Conservation (phyloP, 2,888 invertebrate species). For the Stratiomys singularior region DNA sequence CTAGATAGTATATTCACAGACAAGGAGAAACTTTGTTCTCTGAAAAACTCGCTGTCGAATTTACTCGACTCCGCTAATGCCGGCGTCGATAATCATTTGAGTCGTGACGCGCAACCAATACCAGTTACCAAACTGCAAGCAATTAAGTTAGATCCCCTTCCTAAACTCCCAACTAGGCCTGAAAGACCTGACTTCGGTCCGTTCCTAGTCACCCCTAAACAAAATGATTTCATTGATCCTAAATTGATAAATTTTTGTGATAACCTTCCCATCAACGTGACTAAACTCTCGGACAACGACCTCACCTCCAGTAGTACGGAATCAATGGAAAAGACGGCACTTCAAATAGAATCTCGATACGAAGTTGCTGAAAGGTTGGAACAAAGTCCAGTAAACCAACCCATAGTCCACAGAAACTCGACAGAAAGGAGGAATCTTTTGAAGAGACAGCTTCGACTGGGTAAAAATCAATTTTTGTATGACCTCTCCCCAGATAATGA, state of each 20-base stretch:
- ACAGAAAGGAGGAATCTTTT: slow-evolving; percentile 58
- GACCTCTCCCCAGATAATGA: slow-evolving; percentile 62
- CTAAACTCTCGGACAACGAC: slow-evolving; percentile 61
- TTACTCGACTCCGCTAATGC: slow-evolving; percentile 58
- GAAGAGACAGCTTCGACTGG: slow-evolving; percentile 64
- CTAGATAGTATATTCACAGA: slow-evolving; percentile 46
- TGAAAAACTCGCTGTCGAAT: slow-evolving; percentile 45
- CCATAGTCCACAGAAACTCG: slow-evolving; percentile 54
- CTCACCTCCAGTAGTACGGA: slow-evolving; percentile 52
- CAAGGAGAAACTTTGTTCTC: slow-evolving; percentile 43
- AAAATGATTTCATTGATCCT: slow-evolving; percentile 68
- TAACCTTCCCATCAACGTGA: slow-evolving; percentile 72
- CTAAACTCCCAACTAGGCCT: slow-evolving; percentile 15
- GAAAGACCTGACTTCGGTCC: neutral
- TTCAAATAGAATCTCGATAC: neutral
- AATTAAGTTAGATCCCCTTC: slow-evolving; percentile 51
- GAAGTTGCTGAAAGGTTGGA: neutral
- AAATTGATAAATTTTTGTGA: slow-evolving; percentile 77
- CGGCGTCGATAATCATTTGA: neutral
- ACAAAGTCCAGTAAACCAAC: neutral
- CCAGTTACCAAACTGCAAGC: slow-evolving; percentile 51
- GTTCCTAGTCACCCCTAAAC: slow-evolving; percentile 28
- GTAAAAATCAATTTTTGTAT: slow-evolving; percentile 64
- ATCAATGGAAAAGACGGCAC: slow-evolving; percentile 56
- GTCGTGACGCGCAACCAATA: slow-evolving; percentile 45